phyloP scores from a whole-genome alignment of 2,888 invertebrate genomes.

The Creontiades dilutus region DNA sequence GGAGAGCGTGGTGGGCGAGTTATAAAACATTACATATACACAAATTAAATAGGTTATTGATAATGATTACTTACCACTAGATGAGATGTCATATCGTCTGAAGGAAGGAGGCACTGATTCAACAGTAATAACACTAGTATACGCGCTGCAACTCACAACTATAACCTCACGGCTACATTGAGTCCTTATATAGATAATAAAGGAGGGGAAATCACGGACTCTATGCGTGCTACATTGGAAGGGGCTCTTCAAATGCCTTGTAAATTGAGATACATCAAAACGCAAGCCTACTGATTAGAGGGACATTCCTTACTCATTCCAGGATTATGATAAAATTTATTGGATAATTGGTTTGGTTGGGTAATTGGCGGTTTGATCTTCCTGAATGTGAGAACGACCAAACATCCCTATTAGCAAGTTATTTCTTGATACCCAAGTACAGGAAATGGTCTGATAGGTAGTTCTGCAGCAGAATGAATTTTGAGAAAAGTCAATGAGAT shows the following conservation, averaged over 20 bases:
- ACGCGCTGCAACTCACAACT: slow-evolving; percentile 60
- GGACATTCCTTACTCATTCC: slow-evolving; percentile 38
- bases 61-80: not conserved
- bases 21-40: not conserved
- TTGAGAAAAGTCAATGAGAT: too few species aligned
- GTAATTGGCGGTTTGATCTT: not conserved
- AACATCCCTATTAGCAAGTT: too few species aligned
- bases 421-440: too few species aligned
- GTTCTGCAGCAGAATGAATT: too few species aligned
- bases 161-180: not conserved
- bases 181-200: slow-evolving; percentile 65
- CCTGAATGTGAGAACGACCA: not conserved
- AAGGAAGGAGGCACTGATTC: not conserved
- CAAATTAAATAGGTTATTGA: not conserved
- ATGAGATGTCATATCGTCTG: not conserved
- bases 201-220: slow-evolving; percentile 65
- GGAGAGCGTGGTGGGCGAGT: not conserved
- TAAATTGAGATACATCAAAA: slow-evolving; percentile 26
- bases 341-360: not conserved
- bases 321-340: not conserved
- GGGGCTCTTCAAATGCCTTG: slow-evolving; percentile 55
- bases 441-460: too few species aligned
- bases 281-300: slow-evolving; percentile 18
- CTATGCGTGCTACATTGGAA: slow-evolving; percentile 49
- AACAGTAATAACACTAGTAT: not conserved